Conservation (phyloP, 1,140 invertebrate species). For the Drosophila ogumai region DNA sequence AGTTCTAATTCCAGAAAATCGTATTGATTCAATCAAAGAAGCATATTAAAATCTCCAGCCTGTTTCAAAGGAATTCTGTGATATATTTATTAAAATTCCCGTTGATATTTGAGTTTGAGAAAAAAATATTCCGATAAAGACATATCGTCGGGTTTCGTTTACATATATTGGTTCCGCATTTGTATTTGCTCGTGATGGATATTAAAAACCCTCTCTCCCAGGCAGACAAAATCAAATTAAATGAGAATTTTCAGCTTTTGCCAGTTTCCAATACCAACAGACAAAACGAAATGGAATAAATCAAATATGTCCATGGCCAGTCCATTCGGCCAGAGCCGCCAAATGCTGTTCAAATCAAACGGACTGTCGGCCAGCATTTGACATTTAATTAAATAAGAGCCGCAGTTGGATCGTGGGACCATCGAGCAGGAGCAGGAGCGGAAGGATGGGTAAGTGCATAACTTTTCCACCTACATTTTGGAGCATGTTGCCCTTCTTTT, state of each 20-base stretch:
- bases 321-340: slow-evolving; percentile 37
- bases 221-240: slow-evolving; percentile 36
- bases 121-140: slow-evolving; percentile 3
- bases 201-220: slow-evolving; percentile 31
- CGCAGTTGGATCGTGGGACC: slow-evolving; percentile 20
- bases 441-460: slow-evolving; percentile 50
- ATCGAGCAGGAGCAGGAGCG: neutral
- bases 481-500: slow-evolving; percentile 40
- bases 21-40: neutral
- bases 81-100: slow-evolving; percentile 2
- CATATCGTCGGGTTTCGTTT: slow-evolving; percentile 1
- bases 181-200: slow-evolving; percentile 11
- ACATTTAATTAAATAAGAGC: slow-evolving; percentile 81
- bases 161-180: slow-evolving; percentile 3
- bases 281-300: slow-evolving; percentile 50
- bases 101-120: neutral
- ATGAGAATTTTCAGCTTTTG: slow-evolving; percentile 33
- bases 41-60: neutral
- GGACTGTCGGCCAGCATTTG: slow-evolving; percentile 58
- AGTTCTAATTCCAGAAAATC: no score
- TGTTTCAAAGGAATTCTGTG: no score
- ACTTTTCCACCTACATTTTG: slow-evolving; percentile 69
- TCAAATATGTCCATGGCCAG: slow-evolving; percentile 40
- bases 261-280: slow-evolving; percentile 23
- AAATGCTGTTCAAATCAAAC: slow-evolving; percentile 69